phyloP scores from a whole-genome alignment of 2,113 vertebrate species.

The Uria aalge region DNA sequence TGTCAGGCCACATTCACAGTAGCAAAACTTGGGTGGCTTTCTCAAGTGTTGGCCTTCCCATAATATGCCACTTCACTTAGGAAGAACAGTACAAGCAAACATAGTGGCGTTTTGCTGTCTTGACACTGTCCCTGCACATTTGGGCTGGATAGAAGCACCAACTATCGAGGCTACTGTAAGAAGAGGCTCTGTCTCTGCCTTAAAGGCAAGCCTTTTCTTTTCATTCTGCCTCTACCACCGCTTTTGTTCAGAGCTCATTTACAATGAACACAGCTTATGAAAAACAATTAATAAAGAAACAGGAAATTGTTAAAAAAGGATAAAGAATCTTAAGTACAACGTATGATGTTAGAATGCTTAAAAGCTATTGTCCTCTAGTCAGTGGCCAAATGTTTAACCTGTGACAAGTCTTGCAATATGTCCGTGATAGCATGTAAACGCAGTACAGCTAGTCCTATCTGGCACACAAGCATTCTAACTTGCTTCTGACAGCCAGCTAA shows the following conservation, averaged over 20 bases:
- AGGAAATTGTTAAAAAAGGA: not conserved
- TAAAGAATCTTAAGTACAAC: not conserved
- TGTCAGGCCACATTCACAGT: not conserved
- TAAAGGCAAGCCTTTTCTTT: not conserved
- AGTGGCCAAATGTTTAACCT: constrained; percentile 10
- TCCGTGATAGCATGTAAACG: not conserved
- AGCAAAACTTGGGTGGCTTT: not conserved
- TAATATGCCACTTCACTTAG: not conserved
- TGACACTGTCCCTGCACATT: not conserved
- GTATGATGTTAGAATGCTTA: not conserved
- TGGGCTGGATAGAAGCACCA: not conserved
- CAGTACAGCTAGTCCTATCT: constrained; percentile 27
- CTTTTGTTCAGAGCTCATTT: not conserved
- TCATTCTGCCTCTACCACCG: not conserved
- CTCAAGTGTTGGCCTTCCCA: not conserved
- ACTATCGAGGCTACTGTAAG: not conserved
- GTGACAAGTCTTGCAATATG: constrained; percentile 27
- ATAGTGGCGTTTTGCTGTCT: not conserved
- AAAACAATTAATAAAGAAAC: not conserved
- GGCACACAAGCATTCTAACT: constrained; percentile 37
- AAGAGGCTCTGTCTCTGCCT: not conserved
- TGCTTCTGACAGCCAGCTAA: constrained; percentile 59
- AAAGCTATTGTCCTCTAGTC: not conserved
- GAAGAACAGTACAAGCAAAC: not conserved
- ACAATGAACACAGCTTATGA: not conserved